Base-by-base conservation (phyloP, 2,113 vertebrate genomes). In the Notothenia rossii region DNA sequence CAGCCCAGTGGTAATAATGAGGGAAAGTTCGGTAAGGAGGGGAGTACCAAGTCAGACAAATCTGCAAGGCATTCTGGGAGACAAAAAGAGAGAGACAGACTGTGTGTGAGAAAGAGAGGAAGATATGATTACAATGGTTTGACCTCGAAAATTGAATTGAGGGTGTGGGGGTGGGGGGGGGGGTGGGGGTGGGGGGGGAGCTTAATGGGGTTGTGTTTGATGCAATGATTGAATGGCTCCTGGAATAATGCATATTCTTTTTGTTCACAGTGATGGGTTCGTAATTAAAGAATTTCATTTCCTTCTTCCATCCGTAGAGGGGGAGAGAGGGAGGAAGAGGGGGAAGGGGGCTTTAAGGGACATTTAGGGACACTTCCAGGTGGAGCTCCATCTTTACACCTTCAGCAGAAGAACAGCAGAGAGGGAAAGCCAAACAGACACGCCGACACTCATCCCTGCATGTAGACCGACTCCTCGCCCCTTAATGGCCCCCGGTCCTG, bases 241-340 rank as follows among this genome's bases (percentile, higher is more conserved):
- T 94, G 92, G 94, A 92, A 91, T 91, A 94, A 96, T 96, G 95
- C 95, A 95, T 95, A 95, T 93, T 92, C 86, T 93, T 93, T 94
- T 94, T 91, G 93, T 95, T 95, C 95, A 96, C 95, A 96, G 95
- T 96, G 95, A 96, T 95, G 95, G 95, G 95, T 95, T 96, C 89
- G 86, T 95, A 94, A 94, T 95, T 95, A 93, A 95, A 95, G 91
- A 94, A 92, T 88, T 91, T 87, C 40, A 84, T 91, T 91, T 89
- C 85, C 86, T 87, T 92, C 87, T 92, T 94, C 87, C 93, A 90
- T 92, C 85, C 72, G 8, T 82, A 46, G 72, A 73, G 65, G 53
- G 67, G 84, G 54, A n/a, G 49, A 13, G 10, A 10, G 50, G 7
- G 45, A 45, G 64, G 2, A 12, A 17, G 60, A 40, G 56, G 15